These are phyloP conservation scores for Leptopilina clavipes DNA, from an alignment of 1,140 invertebrate genomes.

Conservation along the genomic window DNA sequence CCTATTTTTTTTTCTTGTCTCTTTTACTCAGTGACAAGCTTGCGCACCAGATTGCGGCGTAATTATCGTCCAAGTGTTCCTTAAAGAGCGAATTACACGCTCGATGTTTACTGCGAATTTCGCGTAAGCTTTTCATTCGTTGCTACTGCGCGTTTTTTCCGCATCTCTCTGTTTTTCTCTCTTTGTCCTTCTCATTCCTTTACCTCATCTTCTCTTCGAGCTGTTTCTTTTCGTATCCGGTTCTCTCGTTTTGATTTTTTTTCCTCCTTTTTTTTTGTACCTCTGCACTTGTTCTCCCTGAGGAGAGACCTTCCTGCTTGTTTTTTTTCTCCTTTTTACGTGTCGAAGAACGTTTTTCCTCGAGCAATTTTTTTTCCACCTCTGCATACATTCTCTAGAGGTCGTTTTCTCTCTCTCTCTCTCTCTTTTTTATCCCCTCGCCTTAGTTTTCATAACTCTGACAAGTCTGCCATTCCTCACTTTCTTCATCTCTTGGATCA, in stretches of 20 bases:
- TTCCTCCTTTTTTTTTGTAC: background rate
- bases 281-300: constrained; percentile 36
- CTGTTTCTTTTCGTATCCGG: constrained; percentile 25
- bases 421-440: background rate
- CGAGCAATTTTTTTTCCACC: constrained; percentile 55
- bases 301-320: constrained; percentile 41
- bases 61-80: constrained; percentile 74
- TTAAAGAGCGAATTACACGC: constrained; percentile 74
- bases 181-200: constrained; percentile 43
- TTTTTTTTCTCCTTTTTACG: constrained; percentile 62
- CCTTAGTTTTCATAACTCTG: constrained; percentile 13
- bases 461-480: background rate
- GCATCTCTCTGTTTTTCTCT: constrained; percentile 44
- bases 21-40: constrained; percentile 47
- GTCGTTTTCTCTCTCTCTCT: background rate
- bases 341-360: constrained; percentile 57
- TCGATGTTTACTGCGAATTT: constrained; percentile 70
- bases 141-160: background rate
- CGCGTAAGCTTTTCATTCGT: constrained; percentile 61
- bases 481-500: background rate
- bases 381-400: background rate
- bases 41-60: constrained; percentile 59
- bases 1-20: constrained; percentile 34
- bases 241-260: constrained; percentile 47
- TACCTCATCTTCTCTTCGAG: background rate